Base-by-base conservation (phyloP, 2,888 invertebrate genomes). In the Epirrita christyi region DNA sequence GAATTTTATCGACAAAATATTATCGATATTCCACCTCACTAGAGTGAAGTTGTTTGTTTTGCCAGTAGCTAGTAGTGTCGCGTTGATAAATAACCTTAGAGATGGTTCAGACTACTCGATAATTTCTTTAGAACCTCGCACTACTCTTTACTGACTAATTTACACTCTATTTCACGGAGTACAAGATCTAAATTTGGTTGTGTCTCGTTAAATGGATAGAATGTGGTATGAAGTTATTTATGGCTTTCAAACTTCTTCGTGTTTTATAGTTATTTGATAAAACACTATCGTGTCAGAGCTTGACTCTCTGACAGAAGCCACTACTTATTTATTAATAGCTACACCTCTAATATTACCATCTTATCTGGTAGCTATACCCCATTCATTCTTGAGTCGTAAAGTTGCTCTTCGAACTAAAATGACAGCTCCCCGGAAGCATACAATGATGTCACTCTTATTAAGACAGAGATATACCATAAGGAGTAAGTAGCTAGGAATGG, bases 51-150 rank as follows among this genome's bases (percentile, higher is more conserved):
- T 86, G 86, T 87, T 88, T 84, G 21, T 82, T 87, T 88, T 85
- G 85, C 88, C 91, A 85, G 92, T 92, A 92, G 92, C 91, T 81
- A 85, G 85, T 84, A 85, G 86, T 87, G 89, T 92, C 91, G 83
- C 81, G 72, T 88, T 92, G 92, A 92, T 91, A 91, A 91, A 92
- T 92, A 88, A 85, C 89, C 88, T 86, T 82, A 86, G 83, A 91
- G 90, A 91, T 92, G 88, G 90, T 86, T 83, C 85, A 79, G 83
- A 80, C 83, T 81, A 73, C 80, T 76, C 86, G 88, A 91, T 91
- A 91, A 90, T 91, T 85, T 76, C 88, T 85, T 85, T 83, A 81
- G 64, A 80, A 79, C 75, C 80, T 85, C 80, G 83, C 85, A 85
- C 84, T 75, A 78, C 59, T 41, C 10, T 6, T 10, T 6, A 11